A percentile compares a stretch with the other conserved stretches of the same genome.
phyloP scores from a whole-genome alignment of 2,113 vertebrate genomes.

The Ammodytes dubius region DNA sequence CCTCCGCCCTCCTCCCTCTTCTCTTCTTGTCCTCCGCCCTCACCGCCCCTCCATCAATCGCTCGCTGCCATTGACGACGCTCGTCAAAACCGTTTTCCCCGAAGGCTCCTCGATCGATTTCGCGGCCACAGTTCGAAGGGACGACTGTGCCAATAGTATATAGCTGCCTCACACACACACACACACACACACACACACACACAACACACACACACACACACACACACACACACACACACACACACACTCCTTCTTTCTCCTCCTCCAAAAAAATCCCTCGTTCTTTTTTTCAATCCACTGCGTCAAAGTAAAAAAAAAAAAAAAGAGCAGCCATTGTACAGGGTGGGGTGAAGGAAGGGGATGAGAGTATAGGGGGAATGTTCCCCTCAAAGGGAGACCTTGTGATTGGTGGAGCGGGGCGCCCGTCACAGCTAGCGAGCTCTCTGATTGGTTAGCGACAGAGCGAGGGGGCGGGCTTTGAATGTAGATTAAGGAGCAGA shows the following conservation, averaged over 20 bases:
- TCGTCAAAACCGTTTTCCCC: constrained; percentile 52
- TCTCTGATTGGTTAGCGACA: constrained; percentile 72
- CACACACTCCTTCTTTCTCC: constrained; percentile 9
- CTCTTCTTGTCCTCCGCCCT: no score
- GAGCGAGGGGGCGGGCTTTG: constrained; percentile 59
- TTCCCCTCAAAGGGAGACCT: constrained; percentile 58
- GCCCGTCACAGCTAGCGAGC: constrained; percentile 57
- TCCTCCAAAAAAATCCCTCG: constrained; percentile 43
- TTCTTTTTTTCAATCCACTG: constrained; percentile 74
- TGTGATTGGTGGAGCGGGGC: constrained; percentile 75
- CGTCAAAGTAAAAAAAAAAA: constrained; percentile 77
- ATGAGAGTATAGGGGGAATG: constrained; percentile 59
- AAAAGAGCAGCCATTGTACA: constrained; percentile 68
- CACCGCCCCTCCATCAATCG: constrained; percentile 48
- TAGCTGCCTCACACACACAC: constrained; percentile 28
- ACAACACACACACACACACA: no score
- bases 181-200: no score
- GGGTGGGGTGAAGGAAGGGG: constrained; percentile 74
- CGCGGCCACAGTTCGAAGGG: constrained; percentile 37
- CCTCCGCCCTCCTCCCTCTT: no score
- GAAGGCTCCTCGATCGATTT: constrained; percentile 66
- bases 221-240: no score
- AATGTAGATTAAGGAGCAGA: constrained; percentile 84
- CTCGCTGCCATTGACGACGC: constrained; percentile 62
- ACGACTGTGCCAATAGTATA: constrained; percentile 45